Percentiles rank a stretch among this genome's conserved stretches.
Conservation (phyloP, 2,797 vertebrate genomes). For the Apogon talboti region DNA sequence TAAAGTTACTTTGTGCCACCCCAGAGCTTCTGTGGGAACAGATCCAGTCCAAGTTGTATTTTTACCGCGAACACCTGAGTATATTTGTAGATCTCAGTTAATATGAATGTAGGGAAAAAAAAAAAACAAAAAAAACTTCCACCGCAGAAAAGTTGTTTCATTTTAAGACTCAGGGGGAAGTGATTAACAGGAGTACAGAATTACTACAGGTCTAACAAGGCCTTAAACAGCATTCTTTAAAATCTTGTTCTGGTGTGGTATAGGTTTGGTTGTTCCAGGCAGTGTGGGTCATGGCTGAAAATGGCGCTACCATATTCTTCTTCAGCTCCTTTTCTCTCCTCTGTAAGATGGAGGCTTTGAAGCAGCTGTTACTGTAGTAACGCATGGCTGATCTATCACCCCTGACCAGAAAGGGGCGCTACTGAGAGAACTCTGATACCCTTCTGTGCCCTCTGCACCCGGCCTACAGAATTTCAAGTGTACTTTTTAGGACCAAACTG, state of each 20-base stretch:
- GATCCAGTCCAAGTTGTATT: slow-evolving; percentile 27
- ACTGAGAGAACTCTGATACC: slow-evolving; percentile 66
- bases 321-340: slow-evolving; percentile 52
- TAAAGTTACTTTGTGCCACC: slow-evolving; percentile 36
- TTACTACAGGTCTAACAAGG: slow-evolving; percentile 19
- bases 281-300: slow-evolving; percentile 57
- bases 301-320: slow-evolving; percentile 71
- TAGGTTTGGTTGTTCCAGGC: slow-evolving; percentile 8
- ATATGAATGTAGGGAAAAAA: slow-evolving; percentile 14
- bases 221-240: slow-evolving; percentile 5
- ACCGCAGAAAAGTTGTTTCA: slow-evolving; percentile 11
- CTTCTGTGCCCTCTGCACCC: slow-evolving; percentile 40
- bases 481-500: slow-evolving; percentile 24
- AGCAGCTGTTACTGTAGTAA: slow-evolving; percentile 80
- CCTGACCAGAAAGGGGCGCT: slow-evolving; percentile 78
- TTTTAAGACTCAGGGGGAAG: slow-evolving; percentile 22
- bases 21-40: slow-evolving; percentile 38
- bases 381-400: slow-evolving; percentile 60
- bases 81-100: slow-evolving; percentile 33
- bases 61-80: slow-evolving; percentile 28
- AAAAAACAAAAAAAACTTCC: neutral
- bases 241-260: slow-evolving; percentile 13
- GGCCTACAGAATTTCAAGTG: slow-evolving; percentile 21
- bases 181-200: slow-evolving; percentile 1
- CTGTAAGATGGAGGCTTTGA: slow-evolving; percentile 79